Evolutionary conservation across 2,797 vertebrate species (phyloP), one percentile per base, ranked within the genome.

Genomic region (Pseudochirops corinnae): DNA sequence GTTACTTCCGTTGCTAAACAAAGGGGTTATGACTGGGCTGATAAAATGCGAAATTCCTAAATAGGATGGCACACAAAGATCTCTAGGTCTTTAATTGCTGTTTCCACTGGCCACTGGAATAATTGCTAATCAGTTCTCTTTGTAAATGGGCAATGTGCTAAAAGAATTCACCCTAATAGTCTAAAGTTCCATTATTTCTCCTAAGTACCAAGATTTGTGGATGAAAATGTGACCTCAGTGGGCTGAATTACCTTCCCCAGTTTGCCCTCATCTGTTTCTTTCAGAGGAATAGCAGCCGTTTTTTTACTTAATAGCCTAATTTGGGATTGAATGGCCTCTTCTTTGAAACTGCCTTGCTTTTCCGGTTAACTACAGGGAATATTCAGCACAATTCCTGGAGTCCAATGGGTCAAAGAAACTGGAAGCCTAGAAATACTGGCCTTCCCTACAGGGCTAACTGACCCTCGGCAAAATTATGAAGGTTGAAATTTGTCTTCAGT

Each of bases 271-370:
- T 24, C 26, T n/a, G 28, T 46, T 92, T 5, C n/a, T 18, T 94
- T n/a, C 9, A 4, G 55, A 56, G 5, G 24, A 74, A 52, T 92
- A 46, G 50, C 50, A 90, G 90, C 74, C 46, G n/a, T 28, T 53
- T 52, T 96, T 93, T 62, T 33, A 67, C 7, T 4, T 93, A 26
- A 53, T 26, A 55, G 29, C 93, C 91, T 92, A 93, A 93, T 55
- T 90, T 95, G 90, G 90, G 55, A 94, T 90, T 82, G 56, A 92
- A 74, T 93, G 46, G 62, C 11, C 57, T 93, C 90, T 90, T 93
- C 52, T 62, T 94, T 90, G 55, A 95, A 95, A 60, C 56, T 93
- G 60, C 39, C 58, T 87, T 95, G 28, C 56, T 62, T 87, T 94
- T 46, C 62, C 55, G 46, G 56, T 67, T 93, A 46, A 95, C 91